Conservation (phyloP, 2,888 invertebrate genomes). For the Dynastes maya region DNA sequence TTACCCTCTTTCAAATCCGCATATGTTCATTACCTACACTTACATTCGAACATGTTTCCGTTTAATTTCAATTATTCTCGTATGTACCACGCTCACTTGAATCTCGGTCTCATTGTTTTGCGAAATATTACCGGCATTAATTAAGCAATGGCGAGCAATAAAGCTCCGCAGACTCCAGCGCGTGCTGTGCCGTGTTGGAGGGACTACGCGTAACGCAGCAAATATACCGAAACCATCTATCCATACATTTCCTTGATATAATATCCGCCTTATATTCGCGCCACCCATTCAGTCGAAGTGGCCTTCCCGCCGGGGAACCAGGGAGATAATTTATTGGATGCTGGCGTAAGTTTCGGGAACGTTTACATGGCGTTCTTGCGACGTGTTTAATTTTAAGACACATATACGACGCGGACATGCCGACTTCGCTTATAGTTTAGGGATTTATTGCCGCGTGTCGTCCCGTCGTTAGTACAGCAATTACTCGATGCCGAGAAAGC, state of each 20-base stretch:
- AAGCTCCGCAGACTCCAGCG: neutral
- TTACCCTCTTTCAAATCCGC: neutral
- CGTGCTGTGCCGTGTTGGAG: too few species aligned
- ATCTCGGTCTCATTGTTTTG: conserved; percentile 9
- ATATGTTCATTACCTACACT: neutral
- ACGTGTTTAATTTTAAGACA: conserved; percentile 7
- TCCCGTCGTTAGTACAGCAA: conserved; percentile 1
- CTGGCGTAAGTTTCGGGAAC: neutral
- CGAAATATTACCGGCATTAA: neutral
- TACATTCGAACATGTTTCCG: neutral
- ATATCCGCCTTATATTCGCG: conserved; percentile 1
- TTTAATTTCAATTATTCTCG: conserved; percentile 7
- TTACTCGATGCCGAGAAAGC: neutral
- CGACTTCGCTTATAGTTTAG: conserved; percentile 1
- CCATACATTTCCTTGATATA: neutral
- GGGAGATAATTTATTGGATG: neutral
- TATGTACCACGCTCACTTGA: neutral
- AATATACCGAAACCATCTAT: neutral
- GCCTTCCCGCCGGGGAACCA: neutral
- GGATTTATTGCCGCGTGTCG: conserved; percentile 6
- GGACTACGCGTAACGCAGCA: too few species aligned
- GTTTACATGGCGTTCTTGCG: neutral
- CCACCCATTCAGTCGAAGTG: neutral
- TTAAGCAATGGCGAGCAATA: conserved; percentile 7
- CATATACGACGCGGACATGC: neutral